Evolutionary conservation across 2,113 vertebrate genomes (phyloP).

Genomic region (Scophthalmus maximus): DNA sequence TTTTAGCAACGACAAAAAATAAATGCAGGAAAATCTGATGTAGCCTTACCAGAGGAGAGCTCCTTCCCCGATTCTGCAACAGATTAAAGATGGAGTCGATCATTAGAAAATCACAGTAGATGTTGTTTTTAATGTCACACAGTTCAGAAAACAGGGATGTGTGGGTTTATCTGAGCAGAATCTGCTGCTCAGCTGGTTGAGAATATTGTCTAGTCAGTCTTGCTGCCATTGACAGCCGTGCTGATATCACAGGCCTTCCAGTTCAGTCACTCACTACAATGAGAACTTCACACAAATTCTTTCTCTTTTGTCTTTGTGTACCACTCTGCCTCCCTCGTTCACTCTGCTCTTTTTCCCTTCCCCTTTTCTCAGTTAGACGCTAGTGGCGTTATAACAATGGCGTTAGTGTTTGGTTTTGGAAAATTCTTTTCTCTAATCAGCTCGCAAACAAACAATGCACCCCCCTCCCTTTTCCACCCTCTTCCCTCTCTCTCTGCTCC

Average conservation of each 20-base stretch:
- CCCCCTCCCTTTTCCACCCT: conserved; percentile 15
- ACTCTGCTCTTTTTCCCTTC: conserved; percentile 34
- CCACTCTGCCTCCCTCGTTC: conserved; percentile 54
- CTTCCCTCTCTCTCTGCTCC: neutral
- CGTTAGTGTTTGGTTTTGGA: conserved; percentile 73
- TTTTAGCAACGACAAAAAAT: neutral
- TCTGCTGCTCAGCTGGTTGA: conserved; percentile 19
- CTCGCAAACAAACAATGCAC: conserved; percentile 69
- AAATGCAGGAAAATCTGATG: neutral
- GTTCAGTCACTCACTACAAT: conserved; percentile 73
- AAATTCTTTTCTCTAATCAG: conserved; percentile 73
- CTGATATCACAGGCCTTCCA: conserved; percentile 64
- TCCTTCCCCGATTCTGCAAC: conserved; percentile 72
- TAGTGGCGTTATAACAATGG: conserved; percentile 74
- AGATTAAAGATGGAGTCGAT: conserved; percentile 20
- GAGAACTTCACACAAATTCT: conserved; percentile 70
- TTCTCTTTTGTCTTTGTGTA: conserved; percentile 67
- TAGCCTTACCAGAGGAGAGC: conserved; percentile 78
- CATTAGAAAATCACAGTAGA: neutral
- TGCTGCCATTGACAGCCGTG: conserved; percentile 22
- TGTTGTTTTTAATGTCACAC: neutral
- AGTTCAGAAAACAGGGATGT: neutral
- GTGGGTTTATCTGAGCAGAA: conserved; percentile 20
- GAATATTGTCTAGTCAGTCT: conserved; percentile 5
- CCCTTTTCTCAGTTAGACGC: conserved; percentile 39